A percentile compares a stretch with the other conserved stretches of the same genome.
These are phyloP conservation scores for Hormiphora californensis DNA, from an alignment of 37 sponge, comb jelly and placozoan species.

Conservation along the genomic window DNA sequence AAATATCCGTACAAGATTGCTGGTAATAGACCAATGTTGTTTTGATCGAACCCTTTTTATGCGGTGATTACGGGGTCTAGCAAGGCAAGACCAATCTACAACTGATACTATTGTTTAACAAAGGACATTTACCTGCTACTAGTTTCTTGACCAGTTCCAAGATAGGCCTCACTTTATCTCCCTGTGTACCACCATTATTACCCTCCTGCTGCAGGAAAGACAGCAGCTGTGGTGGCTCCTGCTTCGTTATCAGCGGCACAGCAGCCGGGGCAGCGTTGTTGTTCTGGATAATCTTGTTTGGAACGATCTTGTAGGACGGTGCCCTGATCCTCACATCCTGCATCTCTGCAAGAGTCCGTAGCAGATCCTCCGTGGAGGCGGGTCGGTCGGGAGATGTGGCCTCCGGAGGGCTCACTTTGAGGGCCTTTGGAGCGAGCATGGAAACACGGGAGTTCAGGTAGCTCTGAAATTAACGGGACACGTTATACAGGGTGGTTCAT, in stretches of 20 bases:
- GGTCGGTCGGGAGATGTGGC: background rate
- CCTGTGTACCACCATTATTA: background rate
- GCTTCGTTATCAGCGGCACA: no score
- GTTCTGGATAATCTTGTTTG: constrained; percentile 21
- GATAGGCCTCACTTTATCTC: background rate
- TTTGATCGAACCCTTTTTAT: no score
- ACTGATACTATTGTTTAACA: no score
- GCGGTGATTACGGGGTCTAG: no score
- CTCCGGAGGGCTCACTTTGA: background rate
- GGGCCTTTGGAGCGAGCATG: background rate
- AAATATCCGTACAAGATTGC: no score
- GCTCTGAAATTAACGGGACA: no score
- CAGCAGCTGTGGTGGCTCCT: background rate
- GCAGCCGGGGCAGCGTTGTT: no score
- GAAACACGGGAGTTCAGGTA: constrained; percentile 10
- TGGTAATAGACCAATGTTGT: no score
- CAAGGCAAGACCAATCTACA: no score
- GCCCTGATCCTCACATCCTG: background rate
- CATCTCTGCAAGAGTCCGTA: background rate
- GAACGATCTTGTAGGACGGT: constrained; percentile 20
- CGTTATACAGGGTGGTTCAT: no score
- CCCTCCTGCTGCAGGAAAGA: background rate
- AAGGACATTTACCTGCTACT: constrained; percentile 1
- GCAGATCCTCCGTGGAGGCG: background rate
- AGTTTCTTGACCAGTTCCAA: background rate